A percentile compares a stretch with the other conserved stretches of the same genome.
phyloP scores from a whole-genome alignment of 2,888 invertebrate species.

The Anarsia innoxiella region DNA sequence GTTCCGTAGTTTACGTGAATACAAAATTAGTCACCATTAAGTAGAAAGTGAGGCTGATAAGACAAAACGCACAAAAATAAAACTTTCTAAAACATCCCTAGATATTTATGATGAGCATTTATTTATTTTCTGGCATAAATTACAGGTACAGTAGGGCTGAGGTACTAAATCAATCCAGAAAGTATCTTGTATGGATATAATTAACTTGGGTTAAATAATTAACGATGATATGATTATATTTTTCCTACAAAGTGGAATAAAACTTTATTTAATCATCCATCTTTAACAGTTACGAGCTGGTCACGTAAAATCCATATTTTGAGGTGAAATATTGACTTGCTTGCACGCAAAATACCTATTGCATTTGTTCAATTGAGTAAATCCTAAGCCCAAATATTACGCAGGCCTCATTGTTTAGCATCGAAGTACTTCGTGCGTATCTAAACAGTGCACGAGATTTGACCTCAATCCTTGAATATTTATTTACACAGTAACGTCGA shows the following conservation, averaged over 20 bases:
- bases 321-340: constrained; percentile 40
- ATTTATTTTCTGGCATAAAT: too few relatives aligned
- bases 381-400: constrained; percentile 52
- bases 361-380: constrained; percentile 29
- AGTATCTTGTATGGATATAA: too few relatives aligned
- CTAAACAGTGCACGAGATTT: constrained; percentile 48
- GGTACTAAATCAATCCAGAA: too few relatives aligned
- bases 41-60: too few relatives aligned
- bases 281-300: constrained; percentile 5
- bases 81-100: constrained; percentile 17
- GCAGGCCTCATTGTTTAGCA: constrained; percentile 36
- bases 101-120: constrained; percentile 19
- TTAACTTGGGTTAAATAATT: too few relatives aligned
- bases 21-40: too few relatives aligned
- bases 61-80: too few relatives aligned
- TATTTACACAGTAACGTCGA: constrained; percentile 43
- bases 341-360: constrained; percentile 29
- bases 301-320: constrained; percentile 25
- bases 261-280: too few relatives aligned
- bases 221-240: too few relatives aligned
- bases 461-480: constrained; percentile 57
- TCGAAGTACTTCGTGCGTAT: constrained; percentile 39
- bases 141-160: too few relatives aligned
- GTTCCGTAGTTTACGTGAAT: constrained; percentile 8
- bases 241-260: too few relatives aligned